These are phyloP conservation scores for Hypolimnas misippus DNA, from an alignment of 2,888 invertebrate species.

Conservation along the genomic window DNA sequence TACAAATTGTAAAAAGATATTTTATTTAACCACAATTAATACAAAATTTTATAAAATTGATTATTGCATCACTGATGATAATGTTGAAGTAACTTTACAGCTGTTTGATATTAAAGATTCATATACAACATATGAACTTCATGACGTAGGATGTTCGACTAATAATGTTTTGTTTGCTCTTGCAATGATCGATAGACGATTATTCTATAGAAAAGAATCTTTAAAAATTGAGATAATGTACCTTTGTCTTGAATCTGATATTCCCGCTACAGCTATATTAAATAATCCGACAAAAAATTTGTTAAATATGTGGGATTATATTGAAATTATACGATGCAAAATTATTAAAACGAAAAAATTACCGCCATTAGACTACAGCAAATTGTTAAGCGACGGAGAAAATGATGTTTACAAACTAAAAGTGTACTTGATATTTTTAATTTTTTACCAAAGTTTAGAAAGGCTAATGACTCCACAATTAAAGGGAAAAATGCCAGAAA, in stretches of 20 bases:
- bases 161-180: constrained; percentile 58
- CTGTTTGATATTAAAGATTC: constrained; percentile 55
- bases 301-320: constrained; percentile 62
- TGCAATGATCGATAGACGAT: constrained; percentile 55
- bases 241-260: constrained; percentile 48
- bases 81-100: constrained; percentile 48
- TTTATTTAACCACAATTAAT: constrained; percentile 61
- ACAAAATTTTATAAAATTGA: constrained; percentile 58
- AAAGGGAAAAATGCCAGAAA: constrained; percentile 54
- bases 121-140: constrained; percentile 55
- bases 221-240: constrained; percentile 59
- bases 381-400: constrained; percentile 52
- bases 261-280: constrained; percentile 48
- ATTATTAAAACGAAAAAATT: constrained; percentile 58
- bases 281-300: constrained; percentile 60
- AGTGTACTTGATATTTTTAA: constrained; percentile 61
- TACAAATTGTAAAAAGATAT: constrained; percentile 44
- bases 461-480: constrained; percentile 47
- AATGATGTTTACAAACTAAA: constrained; percentile 62
- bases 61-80: constrained; percentile 40
- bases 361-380: constrained; percentile 55
- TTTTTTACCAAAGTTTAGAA: constrained; percentile 53
- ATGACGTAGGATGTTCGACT: constrained; percentile 55
- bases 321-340: constrained; percentile 65
- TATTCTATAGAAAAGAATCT: constrained; percentile 57